These are phyloP conservation scores for Pissodes strobi DNA, from an alignment of 1,140 invertebrate species.

Conservation along the genomic window DNA sequence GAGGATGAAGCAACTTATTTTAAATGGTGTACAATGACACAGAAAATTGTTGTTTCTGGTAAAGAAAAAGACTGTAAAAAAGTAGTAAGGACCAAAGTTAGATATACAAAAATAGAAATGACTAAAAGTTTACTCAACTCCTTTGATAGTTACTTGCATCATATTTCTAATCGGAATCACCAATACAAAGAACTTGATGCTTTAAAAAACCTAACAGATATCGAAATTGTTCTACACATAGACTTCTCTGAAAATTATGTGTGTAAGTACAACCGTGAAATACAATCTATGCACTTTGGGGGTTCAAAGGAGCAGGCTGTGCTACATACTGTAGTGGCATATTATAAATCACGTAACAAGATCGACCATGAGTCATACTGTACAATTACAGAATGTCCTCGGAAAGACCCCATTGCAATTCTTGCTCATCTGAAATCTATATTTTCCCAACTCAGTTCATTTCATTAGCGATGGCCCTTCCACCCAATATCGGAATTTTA, in stretches of 20 bases:
- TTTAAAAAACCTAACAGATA: not conserved
- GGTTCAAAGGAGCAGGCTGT: not conserved
- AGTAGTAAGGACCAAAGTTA: not conserved
- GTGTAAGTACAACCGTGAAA: too few species aligned
- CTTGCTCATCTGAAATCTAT: not conserved
- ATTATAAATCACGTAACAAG: too few species aligned
- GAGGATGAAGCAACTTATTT: not conserved
- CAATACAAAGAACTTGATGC: not conserved
- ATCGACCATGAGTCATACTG: not conserved
- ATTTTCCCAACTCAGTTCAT: not conserved
- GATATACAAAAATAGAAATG: too few species aligned
- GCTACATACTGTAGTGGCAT: too few species aligned
- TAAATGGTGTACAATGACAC: too few species aligned
- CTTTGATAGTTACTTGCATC: not conserved
- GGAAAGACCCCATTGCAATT: not conserved
- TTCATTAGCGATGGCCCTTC: not conserved
- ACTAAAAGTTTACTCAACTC: not conserved
- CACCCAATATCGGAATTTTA: too few species aligned
- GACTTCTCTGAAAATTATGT: too few species aligned
- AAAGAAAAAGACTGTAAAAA: not conserved
- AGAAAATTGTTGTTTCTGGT: not conserved
- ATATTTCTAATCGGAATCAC: too few species aligned
- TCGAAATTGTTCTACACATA: too few species aligned
- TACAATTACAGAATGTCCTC: not conserved
- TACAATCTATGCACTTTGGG: too few species aligned